Percentiles rank a stretch among this genome's conserved stretches.
Evolutionary conservation across 1,140 invertebrate genomes (phyloP).

Genomic region (Melipona quadrifasciata): DNA sequence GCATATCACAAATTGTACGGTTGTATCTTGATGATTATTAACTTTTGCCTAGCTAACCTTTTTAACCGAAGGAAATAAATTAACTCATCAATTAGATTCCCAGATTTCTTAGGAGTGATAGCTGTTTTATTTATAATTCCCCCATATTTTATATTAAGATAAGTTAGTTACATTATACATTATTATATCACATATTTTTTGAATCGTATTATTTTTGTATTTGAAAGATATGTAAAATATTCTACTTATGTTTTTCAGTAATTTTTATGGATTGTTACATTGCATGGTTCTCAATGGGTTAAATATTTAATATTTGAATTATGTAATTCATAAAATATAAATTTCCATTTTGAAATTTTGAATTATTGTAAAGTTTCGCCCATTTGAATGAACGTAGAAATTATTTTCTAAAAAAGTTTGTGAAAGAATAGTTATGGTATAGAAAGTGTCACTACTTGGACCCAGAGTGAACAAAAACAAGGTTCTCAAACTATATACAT

Average conservation of each 20-base stretch:
- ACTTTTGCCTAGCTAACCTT: too few relatives aligned
- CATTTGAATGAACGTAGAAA: background rate
- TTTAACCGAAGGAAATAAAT: background rate
- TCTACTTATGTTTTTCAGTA: too few relatives aligned
- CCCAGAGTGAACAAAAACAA: constrained; percentile 11
- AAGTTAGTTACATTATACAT: background rate
- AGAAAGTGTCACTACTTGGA: background rate
- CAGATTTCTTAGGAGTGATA: background rate
- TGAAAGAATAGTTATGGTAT: constrained; percentile 20
- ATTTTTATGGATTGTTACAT: too few relatives aligned
- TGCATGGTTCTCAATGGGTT: too few relatives aligned
- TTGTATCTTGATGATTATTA: background rate
- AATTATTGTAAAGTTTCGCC: background rate
- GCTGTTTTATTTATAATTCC: background rate
- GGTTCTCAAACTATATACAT: background rate
- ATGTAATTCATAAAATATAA: background rate
- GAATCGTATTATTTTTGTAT: background rate
- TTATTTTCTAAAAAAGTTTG: constrained; percentile 8
- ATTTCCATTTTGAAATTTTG: constrained; percentile 7
- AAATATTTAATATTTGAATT: too few relatives aligned
- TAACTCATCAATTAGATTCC: background rate
- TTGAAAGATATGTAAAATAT: too few relatives aligned
- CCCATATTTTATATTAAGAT: background rate
- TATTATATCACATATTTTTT: background rate
- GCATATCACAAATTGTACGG: background rate